Base-by-base conservation (phyloP, 2,113 vertebrate genomes). In the Phoenicopterus ruber region DNA sequence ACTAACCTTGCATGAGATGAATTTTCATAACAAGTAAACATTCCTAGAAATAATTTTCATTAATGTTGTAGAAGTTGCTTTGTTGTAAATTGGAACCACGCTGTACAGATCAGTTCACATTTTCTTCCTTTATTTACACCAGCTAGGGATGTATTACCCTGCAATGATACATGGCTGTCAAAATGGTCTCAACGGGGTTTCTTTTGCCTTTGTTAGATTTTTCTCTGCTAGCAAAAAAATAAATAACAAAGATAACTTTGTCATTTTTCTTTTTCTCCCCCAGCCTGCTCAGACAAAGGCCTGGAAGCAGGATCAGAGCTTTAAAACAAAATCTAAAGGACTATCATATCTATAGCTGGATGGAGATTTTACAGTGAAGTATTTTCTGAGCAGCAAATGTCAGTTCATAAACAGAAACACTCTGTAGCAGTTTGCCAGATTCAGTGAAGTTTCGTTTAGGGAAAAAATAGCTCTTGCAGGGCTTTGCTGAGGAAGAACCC, bases 311-410 rank as follows among this genome's bases (percentile, higher is more conserved):
- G 50, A 94, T 62, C 0, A 7, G 31, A 73, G 46, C 46, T 74
- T 81, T 84, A 50, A 86, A 95, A 86, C 26, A 91, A 83, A 91
- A 81, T 78, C 21, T 40, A 70, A 91, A 95, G 22, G 32, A 36
- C 46, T 71, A 0, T 8, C 3, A 0, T 55, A 66, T 21, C 76
- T 88, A 42, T 11, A 74, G 46, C 16, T 2, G 2, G 28, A 55
- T 73, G 63, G 63, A 78, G 20, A 69, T 58, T 86, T 86, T 88
- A 40, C 72, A 74, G 72, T 13, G 17, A 90, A 69, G 26, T 44
- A 52, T 76, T 89, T 91, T 83, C 71, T 69, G 36, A 90, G 67
- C 63, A 80, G 55, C 17, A 66, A 94, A 77, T 58, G 31, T 40
- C 82, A 70, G 38, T 65, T 88, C 46, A 61, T 62, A 88, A 96